A percentile compares a stretch with the other conserved stretches of the same genome.
Evolutionary conservation across 2,888 invertebrate genomes (phyloP).

Genomic region (Petrophora chlorosata): DNA sequence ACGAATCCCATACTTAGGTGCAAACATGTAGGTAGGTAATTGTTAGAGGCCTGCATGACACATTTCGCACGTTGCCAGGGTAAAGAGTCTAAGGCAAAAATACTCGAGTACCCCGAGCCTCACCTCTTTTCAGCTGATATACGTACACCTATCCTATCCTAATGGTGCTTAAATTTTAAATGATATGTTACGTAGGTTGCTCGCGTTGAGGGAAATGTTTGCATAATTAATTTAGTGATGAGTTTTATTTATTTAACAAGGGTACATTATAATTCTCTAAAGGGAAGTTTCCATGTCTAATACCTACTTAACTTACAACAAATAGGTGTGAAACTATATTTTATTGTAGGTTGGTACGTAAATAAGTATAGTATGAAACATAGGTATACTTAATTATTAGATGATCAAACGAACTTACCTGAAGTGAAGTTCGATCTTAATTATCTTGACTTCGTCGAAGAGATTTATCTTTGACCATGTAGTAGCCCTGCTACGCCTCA

Average conservation of each 20-base stretch:
- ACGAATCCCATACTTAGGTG: slow-evolving; percentile 26
- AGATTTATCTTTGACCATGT: no score
- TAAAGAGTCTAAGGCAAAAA: slow-evolving; percentile 1
- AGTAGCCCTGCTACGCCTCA: no score
- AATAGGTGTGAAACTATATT: not conserved
- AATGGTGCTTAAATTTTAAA: slow-evolving; percentile 27
- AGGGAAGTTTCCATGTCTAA: slow-evolving; percentile 9
- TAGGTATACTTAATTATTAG: no score
- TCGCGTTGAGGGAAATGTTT: slow-evolving; percentile 24
- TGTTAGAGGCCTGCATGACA: slow-evolving; percentile 5
- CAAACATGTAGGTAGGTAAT: slow-evolving; percentile 12
- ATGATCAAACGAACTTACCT: no score
- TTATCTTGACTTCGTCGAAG: no score
- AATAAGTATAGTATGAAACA: no score
- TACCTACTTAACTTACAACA: not conserved
- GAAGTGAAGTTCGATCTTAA: no score
- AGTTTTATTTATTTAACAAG: slow-evolving; percentile 27
- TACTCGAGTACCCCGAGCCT: not conserved
- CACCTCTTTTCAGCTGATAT: slow-evolving; percentile 4
- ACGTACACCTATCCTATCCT: slow-evolving; percentile 13
- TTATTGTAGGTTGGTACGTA: no score
- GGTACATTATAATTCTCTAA: slow-evolving; percentile 14
- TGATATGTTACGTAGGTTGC: slow-evolving; percentile 25
- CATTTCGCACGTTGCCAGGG: slow-evolving; percentile 18
- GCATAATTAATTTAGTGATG: slow-evolving; percentile 27